phyloP scores from a whole-genome alignment of 2,888 invertebrate genomes.

The Caenorhabditis wallacei region DNA sequence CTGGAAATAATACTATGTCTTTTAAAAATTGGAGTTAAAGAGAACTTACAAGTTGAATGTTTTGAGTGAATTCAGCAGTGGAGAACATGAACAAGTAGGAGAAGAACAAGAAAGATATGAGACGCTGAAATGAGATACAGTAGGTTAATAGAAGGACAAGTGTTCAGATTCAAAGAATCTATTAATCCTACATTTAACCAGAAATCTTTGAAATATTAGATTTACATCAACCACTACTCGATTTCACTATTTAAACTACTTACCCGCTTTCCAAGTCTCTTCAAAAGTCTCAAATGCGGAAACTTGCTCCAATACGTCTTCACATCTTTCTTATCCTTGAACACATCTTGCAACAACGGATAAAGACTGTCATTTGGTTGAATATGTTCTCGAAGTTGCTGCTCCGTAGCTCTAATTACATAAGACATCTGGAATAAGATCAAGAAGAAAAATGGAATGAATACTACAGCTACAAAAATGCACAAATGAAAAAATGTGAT shows the following conservation, averaged over 20 bases:
- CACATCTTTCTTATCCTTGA: background rate
- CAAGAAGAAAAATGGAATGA: background rate
- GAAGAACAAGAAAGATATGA: constrained; percentile 27
- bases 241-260: background rate
- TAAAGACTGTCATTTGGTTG: constrained; percentile 5
- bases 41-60: constrained; percentile 8
- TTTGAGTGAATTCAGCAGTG: constrained; percentile 6
- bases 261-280: constrained; percentile 1
- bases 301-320: constrained; percentile 42
- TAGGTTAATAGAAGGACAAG: too few relatives aligned
- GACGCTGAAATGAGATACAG: constrained; percentile 29
- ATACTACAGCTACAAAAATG: background rate
- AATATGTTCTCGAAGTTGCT: background rate
- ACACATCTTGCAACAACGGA: background rate
- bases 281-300: constrained; percentile 23
- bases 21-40: background rate
- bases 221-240: too few relatives aligned
- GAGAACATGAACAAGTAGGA: constrained; percentile 30
- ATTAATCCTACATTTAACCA: too few relatives aligned
- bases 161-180: too few relatives aligned
- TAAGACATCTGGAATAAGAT: too few relatives aligned
- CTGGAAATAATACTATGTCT: background rate
- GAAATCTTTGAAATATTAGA: too few relatives aligned
- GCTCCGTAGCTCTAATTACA: too few relatives aligned
- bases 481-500: background rate